phyloP scores from a whole-genome alignment of 2,888 invertebrate species.

The Hecatera dysodea region DNA sequence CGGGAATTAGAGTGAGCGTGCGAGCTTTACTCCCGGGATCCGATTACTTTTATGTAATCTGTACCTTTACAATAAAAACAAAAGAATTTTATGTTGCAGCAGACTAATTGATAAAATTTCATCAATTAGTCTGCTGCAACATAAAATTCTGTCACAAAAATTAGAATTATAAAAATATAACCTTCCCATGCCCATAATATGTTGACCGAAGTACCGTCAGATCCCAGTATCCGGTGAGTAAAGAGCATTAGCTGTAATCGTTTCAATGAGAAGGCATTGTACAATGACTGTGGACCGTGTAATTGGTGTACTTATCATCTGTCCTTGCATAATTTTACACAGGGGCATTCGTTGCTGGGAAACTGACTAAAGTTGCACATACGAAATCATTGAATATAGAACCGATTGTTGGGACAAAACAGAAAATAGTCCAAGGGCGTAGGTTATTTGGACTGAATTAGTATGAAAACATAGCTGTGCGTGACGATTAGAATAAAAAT shows the following conservation, averaged over 20 bases:
- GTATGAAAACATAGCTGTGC: neutral
- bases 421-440: neutral
- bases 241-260: constrained; percentile 69
- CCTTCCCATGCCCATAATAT: constrained; percentile 40
- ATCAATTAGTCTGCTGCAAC: neutral
- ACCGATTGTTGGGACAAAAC: neutral
- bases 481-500: neutral
- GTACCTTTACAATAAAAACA: neutral
- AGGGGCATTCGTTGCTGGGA: constrained; percentile 45
- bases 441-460: neutral
- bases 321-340: constrained; percentile 67
- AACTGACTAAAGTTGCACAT: constrained; percentile 35
- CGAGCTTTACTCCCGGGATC: too few relatives aligned
- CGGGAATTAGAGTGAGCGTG: too few relatives aligned
- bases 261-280: constrained; percentile 65
- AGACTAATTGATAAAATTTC: too few relatives aligned
- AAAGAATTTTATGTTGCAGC: too few relatives aligned
- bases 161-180: neutral
- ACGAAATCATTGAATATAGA: constrained; percentile 26
- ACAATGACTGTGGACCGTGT: constrained; percentile 72
- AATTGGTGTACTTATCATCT: constrained; percentile 72
- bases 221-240: constrained; percentile 70
- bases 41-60: neutral
- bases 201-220: constrained; percentile 37
- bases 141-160: neutral